phyloP scores from a whole-genome alignment of 2,888 invertebrate species.

The Ectemnius lituratus region DNA sequence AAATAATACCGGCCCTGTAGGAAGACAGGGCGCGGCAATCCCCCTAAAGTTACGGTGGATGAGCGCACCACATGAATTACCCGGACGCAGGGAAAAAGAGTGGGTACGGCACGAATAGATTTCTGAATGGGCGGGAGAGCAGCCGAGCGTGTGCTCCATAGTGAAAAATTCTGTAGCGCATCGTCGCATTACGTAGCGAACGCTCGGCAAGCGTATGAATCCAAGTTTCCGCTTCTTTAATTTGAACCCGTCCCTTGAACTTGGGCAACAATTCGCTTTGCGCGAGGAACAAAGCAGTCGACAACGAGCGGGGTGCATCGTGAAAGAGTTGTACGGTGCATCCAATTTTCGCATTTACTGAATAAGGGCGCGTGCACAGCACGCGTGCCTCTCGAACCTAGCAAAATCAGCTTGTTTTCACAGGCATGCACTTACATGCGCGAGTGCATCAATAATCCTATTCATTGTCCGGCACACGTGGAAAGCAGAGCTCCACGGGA shows the following conservation, averaged over 20 bases:
- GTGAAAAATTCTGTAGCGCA: slow-evolving; percentile 31
- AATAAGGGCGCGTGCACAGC: background rate
- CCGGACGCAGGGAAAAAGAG: slow-evolving; percentile 25
- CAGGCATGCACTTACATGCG: slow-evolving; percentile 8
- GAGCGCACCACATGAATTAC: slow-evolving; percentile 41
- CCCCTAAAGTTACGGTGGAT: slow-evolving; percentile 34
- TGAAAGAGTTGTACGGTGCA: background rate
- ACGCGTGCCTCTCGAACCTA: background rate
- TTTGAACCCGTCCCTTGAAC: too few species aligned
- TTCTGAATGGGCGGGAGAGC: slow-evolving; percentile 50
- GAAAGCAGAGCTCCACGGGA: background rate
- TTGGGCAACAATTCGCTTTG: too few species aligned
- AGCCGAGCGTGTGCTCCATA: slow-evolving; percentile 12
- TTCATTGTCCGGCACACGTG: slow-evolving; percentile 36
- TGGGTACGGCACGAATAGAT: slow-evolving; percentile 22
- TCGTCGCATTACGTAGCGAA: background rate
- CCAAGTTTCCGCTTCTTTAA: too few species aligned
- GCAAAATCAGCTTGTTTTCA: slow-evolving; percentile 6
- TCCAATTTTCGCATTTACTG: background rate
- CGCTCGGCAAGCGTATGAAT: too few species aligned
- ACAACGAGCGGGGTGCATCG: too few species aligned
- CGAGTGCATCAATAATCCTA: slow-evolving; percentile 45
- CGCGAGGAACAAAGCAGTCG: too few species aligned
- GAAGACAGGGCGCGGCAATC: slow-evolving; percentile 27
- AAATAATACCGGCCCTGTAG: slow-evolving; percentile 20